These are phyloP conservation scores for Lerema accius DNA, from an alignment of 1,140 invertebrate genomes.

Conservation along the genomic window DNA sequence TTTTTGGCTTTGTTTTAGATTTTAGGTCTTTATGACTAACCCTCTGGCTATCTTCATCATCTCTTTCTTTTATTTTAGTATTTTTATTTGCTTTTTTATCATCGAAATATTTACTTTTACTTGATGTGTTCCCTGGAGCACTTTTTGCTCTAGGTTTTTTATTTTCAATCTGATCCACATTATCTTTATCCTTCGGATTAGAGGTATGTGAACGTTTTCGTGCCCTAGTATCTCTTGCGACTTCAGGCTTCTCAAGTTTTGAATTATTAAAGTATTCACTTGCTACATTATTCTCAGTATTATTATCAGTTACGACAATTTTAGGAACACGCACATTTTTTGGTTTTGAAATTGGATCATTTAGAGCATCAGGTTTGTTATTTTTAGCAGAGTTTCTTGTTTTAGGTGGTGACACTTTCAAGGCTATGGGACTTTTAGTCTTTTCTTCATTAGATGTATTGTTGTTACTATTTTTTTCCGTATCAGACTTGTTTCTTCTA, in stretches of 20 bases:
- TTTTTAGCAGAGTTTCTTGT: slow-evolving; percentile 35
- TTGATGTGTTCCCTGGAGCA: slow-evolving; percentile 46
- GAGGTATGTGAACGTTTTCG: slow-evolving; percentile 64
- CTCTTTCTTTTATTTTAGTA: slow-evolving; percentile 44
- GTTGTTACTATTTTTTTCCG: slow-evolving; percentile 17
- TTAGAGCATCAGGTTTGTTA: background rate
- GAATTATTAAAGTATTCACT: slow-evolving; percentile 64
- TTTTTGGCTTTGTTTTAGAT: slow-evolving; percentile 52
- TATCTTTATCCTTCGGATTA: slow-evolving; percentile 37
- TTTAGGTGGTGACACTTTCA: slow-evolving; percentile 22
- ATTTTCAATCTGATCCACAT: slow-evolving; percentile 32
- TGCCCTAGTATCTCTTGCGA: slow-evolving; percentile 34
- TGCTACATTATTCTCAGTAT: slow-evolving; percentile 36
- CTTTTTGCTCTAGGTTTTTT: slow-evolving; percentile 59
- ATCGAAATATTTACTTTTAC: slow-evolving; percentile 71
- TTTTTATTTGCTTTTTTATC: slow-evolving; percentile 31
- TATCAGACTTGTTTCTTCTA: slow-evolving; percentile 12
- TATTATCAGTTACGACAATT: slow-evolving; percentile 53
- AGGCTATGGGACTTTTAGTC: slow-evolving; percentile 1
- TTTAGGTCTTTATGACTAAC: slow-evolving; percentile 72
- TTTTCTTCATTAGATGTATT: slow-evolving; percentile 8
- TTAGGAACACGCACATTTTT: slow-evolving; percentile 42
- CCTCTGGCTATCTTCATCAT: slow-evolving; percentile 55
- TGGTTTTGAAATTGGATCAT: slow-evolving; percentile 10
- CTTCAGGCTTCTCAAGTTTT: slow-evolving; percentile 29